Base-by-base conservation (phyloP, 2,888 invertebrate genomes). In the Nomada fabriciana region DNA sequence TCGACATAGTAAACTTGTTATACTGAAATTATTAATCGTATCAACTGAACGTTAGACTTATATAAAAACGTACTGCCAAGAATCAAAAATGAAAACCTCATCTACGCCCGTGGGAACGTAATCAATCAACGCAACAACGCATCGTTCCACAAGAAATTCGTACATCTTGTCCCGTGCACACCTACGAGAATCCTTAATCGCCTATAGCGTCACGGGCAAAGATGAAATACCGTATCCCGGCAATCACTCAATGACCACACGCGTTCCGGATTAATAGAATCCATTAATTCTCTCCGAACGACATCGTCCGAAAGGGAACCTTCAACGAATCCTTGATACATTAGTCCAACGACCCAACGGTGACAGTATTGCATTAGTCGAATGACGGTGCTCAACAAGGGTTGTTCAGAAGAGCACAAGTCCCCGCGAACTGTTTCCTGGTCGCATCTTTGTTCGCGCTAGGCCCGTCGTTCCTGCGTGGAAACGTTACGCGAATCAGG, bases 381-480 rank as follows among this genome's bases (percentile, higher is more conserved):
- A 43, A 43, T 36, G 42, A 42, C 42, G 15, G 15, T 43, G 23
- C 42, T 23, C 42, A 63, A 59, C 25, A n/a, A 25, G 52, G 57
- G 64, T 65, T 47, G n/a, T 53, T 43, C 23, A 3, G 47, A 53
- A 20, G 20, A 75, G 76, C 47, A 86, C 83, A 80, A 86, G 83
- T 64, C 81, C 47, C 50, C 64, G 70, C 68, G 75, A 82, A 82
- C 79, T 60, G 76, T 75, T 85, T 86, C 80, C 81, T 76, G 72
- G 36, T 20, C 50, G 70, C 13, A 68, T 60, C 80, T 84, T 84
- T 87, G 83, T 84, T 75, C 86, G 71, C 74, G 82, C 73, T 65
- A 83, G 82, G 76, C 72, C 55, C 42, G 70, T 72, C 75, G 69
- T 81, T 7, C 7, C 36, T 5, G 36, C 36, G 36, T 36, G 36